Conservation (phyloP, 2,113 vertebrate species). For the Clarias batrachus region DNA sequence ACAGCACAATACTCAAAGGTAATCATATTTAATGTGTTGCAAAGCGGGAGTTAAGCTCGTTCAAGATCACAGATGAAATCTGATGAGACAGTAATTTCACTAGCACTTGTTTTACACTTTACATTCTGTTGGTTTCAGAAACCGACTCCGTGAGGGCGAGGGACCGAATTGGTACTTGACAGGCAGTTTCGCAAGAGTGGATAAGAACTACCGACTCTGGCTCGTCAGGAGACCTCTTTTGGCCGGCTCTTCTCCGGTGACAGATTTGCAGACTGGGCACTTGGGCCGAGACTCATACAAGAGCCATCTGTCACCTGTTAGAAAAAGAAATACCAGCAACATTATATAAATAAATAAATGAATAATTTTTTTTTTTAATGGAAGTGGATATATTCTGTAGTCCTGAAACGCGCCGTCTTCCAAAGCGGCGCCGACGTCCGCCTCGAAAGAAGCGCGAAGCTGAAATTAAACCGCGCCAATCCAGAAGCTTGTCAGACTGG, state of each 20-base stretch:
- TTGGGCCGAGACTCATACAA: constrained; percentile 26
- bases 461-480: not conserved
- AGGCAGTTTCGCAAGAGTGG: not conserved
- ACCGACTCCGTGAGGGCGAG: not conserved
- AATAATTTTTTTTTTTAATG: not conserved
- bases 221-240: constrained; percentile 4
- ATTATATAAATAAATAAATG: constrained; percentile 14
- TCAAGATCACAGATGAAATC: not conserved
- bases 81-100: not conserved
- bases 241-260: constrained; percentile 18
- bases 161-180: not conserved
- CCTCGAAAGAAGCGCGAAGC: not conserved
- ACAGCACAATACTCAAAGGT: not conserved
- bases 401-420: not conserved
- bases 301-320: constrained; percentile 48
- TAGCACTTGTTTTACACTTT: not conserved
- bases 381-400: not conserved
- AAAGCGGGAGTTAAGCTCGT: not conserved
- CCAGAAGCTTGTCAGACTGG: not conserved
- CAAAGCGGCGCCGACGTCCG: not conserved
- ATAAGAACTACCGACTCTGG: not conserved
- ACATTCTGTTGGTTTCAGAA: not conserved
- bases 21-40: not conserved
- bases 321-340: constrained; percentile 19
- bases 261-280: constrained; percentile 43